phyloP scores from a whole-genome alignment of 2,797 vertebrate genomes.

The Spheniscus humboldti region DNA sequence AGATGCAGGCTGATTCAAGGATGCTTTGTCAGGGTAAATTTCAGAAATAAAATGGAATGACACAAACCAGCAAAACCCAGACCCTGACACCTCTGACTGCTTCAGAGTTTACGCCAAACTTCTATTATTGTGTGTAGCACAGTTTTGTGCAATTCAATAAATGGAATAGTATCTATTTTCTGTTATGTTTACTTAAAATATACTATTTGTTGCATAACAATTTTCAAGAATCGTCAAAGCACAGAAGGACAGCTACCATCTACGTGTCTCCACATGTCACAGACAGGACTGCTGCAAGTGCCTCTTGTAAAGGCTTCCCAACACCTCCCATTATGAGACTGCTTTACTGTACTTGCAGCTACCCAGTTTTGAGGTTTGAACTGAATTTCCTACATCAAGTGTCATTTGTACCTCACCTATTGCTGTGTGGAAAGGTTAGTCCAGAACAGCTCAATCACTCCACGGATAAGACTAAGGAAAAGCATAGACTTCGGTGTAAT shows the following conservation, averaged over 20 bases:
- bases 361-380: neutral
- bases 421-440: neutral
- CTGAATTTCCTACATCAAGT: neutral
- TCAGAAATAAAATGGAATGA: neutral
- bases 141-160: neutral
- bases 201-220: neutral
- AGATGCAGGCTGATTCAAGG: neutral
- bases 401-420: accelerated
- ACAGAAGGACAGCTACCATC: neutral
- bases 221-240: neutral
- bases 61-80: neutral
- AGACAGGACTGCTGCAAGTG: neutral
- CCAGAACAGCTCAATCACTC: neutral
- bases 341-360: neutral
- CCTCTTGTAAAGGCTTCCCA: neutral
- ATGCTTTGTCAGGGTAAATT: neutral
- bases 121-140: neutral
- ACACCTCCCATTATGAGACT: neutral
- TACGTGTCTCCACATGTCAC: accelerated
- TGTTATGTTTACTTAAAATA: neutral
- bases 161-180: neutral
- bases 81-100: neutral
- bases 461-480: neutral
- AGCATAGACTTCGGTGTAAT: neutral
- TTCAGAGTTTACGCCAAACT: neutral